Evolutionary conservation across 1,140 invertebrate species (phyloP), one percentile per base, ranked within the genome.

Genomic region (Drosophila tropicalis): DNA sequence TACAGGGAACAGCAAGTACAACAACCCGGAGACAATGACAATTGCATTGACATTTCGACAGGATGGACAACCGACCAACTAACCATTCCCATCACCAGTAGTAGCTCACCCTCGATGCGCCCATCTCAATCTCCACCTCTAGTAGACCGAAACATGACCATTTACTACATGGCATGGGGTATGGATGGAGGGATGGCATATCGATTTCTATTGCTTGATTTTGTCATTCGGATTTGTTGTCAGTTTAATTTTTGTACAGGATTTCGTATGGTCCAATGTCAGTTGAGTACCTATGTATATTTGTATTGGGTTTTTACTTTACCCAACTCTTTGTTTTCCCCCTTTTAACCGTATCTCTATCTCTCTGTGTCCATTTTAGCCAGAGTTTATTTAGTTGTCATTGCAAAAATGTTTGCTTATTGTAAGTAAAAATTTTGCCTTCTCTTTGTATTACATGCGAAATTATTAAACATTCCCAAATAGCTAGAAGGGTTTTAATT

Each of bases 181-280:
- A 29, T 19, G 60, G 29, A 40, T 61, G 41, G 17, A 29, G 72
- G 54, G 67, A 29, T 61, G 47, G 41, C 73, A 69, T 84, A 87
- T 87, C 83, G 84, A 83, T 79, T 87, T 79, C 83, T 82, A 74
- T 87, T 87, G 79, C 83, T 87, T 87, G 84, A 87, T 87, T 87
- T 89, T 83, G 83, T 83, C 83, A 87, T 87, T 83, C 84, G 83
- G 83, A 87, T 89, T 83, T 83, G 83, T 87, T 87, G 83, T 87
- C 79, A 89, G 79, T 79, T 89, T 82, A 84, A 87, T 87, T 87
- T 87, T 89, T 77, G 84, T 77, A 44, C 15, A 17, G 39, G 67
- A 47, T 39, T 51, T 36, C 17, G 44, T 22, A 51, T 32, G 56
- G 40, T 67, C 29, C 63, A 72, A 60, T 62, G 54, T 12, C 12